phyloP scores from a whole-genome alignment of 2,113 vertebrate species.

The Pongo abelii region DNA sequence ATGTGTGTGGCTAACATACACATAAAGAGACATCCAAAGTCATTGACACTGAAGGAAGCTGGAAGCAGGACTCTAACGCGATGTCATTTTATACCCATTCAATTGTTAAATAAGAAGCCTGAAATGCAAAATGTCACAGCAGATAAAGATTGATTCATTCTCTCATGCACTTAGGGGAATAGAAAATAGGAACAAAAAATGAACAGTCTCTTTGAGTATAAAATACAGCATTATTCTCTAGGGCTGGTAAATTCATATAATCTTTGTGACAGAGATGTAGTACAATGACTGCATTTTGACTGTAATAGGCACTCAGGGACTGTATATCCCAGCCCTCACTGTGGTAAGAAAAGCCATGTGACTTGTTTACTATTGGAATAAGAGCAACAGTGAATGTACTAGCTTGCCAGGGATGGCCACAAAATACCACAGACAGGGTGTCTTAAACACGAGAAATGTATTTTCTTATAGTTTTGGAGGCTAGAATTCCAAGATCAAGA shows the following conservation, averaged over 20 bases:
- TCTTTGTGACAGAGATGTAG: neutral
- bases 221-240: neutral
- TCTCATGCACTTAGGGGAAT: neutral
- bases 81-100: neutral
- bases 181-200: neutral
- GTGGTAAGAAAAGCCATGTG: neutral
- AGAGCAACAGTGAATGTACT: neutral
- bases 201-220: neutral
- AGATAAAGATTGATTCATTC: neutral
- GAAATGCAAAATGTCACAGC: neutral
- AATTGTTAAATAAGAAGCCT: neutral
- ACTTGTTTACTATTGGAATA: neutral
- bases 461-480: neutral
- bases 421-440: neutral
- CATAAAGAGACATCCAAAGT: neutral
- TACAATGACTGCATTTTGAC: neutral
- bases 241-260: neutral
- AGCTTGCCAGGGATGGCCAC: neutral
- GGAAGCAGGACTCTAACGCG: neutral
- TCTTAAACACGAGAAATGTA: neutral
- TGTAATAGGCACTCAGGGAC: neutral
- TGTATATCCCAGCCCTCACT: too few relatives aligned
- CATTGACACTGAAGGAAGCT: neutral
- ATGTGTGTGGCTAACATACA: neutral
- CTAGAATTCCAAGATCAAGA: neutral